These are phyloP conservation scores for Smittia aterrima DNA, from an alignment of 2,888 invertebrate genomes.

Conservation along the genomic window DNA sequence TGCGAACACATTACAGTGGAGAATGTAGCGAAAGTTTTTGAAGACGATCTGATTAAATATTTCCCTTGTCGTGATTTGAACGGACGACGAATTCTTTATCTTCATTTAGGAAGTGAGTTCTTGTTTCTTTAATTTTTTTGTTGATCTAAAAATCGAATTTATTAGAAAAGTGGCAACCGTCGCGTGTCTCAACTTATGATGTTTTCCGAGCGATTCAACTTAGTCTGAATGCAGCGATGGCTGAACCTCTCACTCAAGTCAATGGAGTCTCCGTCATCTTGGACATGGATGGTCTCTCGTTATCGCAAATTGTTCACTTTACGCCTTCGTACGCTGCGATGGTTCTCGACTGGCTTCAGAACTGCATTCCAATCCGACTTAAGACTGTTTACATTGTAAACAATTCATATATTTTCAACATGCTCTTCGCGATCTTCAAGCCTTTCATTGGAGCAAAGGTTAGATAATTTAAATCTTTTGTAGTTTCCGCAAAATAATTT, in stretches of 20 bases:
- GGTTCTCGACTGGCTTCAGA: conserved; percentile 74
- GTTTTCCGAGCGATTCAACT: conserved; percentile 70
- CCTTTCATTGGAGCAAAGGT: conserved; percentile 67
- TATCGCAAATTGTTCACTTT: conserved; percentile 72
- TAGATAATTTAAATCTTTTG: background rate
- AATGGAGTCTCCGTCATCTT: conserved; percentile 60
- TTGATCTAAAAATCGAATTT: conserved; percentile 3
- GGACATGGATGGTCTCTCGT: conserved; percentile 71
- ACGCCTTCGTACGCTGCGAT: conserved; percentile 74
- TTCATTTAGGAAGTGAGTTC: conserved; percentile 68
- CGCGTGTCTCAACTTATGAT: conserved; percentile 63
- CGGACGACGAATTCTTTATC: conserved; percentile 66
- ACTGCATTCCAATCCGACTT: conserved; percentile 76
- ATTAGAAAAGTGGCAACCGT: conserved; percentile 72
- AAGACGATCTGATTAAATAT: conserved; percentile 65
- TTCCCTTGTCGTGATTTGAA: conserved; percentile 66
- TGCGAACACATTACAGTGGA: conserved; percentile 64
- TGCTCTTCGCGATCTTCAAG: conserved; percentile 81
- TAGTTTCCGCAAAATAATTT: background rate
- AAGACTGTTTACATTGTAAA: conserved; percentile 86
- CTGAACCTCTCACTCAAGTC: conserved; percentile 71
- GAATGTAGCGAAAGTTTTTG: conserved; percentile 62
- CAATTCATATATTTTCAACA: conserved; percentile 82
- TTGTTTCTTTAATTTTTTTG: background rate
- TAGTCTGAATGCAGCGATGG: conserved; percentile 69